Base-by-base conservation (phyloP, 2,888 invertebrate genomes). In the Vesta saturnalis region DNA sequence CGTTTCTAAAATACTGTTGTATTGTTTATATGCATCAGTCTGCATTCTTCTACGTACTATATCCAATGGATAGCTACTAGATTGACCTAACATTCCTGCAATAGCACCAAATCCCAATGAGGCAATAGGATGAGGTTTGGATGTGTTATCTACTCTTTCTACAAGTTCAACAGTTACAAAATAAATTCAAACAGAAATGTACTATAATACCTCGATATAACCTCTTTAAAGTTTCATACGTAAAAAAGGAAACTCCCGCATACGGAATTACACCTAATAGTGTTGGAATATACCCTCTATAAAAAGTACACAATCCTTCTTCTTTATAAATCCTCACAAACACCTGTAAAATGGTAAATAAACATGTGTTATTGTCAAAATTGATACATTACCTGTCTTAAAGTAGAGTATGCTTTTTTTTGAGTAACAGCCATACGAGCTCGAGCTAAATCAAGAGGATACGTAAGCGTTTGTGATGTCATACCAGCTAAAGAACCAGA, bases 371-470 rank as follows among this genome's bases (percentile, higher is more conserved):
- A n/a, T 1, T 16, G 15, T 3, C 0, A 19, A 60, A 43, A 49
- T 19, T 56, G 22, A 30, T 68, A 49, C 64, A 59, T 72, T 81
- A 89, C 89, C 81, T 91, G 86, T 73, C 86, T 80, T 62, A 90
- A 80, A 2, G 87, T 87, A 67, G 85, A 84, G 83, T 92, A 97
- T 83, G 92, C 91, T 64, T 87, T 85, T 80, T 92, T 93, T 71
- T 90, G 89, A 2, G 97, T 96, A 19, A 99, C 97, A 12, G 99
- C 99, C 95, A 99, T 97, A 76, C 98, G 88, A 15, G 99, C 99
- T 75, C 99, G 89, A 18, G 97, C 98, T 82, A 99, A 86, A 85
- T 99, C 99, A 77, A 99, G 86, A 0, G 99, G 99, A 86, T 99
- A 99, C 0, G 99, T 99, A 62, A 94, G 85, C 46, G 94, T 90